Base-by-base conservation (phyloP, 2,113 vertebrate species). In the Hassar affinis region DNA sequence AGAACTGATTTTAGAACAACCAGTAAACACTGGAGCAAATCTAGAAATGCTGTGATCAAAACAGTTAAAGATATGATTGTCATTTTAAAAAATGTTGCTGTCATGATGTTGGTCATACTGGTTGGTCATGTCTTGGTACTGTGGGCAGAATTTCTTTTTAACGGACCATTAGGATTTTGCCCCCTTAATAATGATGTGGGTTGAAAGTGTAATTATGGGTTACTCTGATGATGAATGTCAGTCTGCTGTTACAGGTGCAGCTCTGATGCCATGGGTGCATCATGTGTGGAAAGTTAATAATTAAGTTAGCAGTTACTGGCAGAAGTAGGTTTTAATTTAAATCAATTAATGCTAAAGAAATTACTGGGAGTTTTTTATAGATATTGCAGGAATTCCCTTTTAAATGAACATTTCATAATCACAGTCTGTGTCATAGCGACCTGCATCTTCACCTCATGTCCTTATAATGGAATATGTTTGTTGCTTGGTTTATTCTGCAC, bases 131-230 rank as follows among this genome's bases (percentile, higher is more conserved):
- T 64, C 11, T 61, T 62, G 56, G 14, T 11, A 79, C 17, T 27
- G 59, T 33, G 15, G 47, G 15, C 49, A 52, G n/a, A 52, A 52
- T 30, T 49, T 72, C 30, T 42, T 71, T 33, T 75, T 79, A 77
- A 86, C 59, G 77, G 57, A 72, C 76, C 85, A 88, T 87, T 88
- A 89, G 84, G 84, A 82, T 88, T 81, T 85, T 84, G 3, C 59
- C 69, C 79, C 76, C 7, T 54, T 86, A 72, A 45, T 68, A 80
- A 83, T 74, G 80, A 45, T 51, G 30, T 61, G 83, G 74, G 83
- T 85, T 82, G 79, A 68, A 80, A 64, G 81, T 78, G 81, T 87
- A 86, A 89, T 88, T 86, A 83, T 81, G 52, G 66, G 20, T 51
- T 79, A 59, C 38, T 85, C 33, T 72, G 64, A 38, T 72, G 57